Evolutionary conservation across 2,797 vertebrate species (phyloP).

Genomic region (Acanthurus tractus): DNA sequence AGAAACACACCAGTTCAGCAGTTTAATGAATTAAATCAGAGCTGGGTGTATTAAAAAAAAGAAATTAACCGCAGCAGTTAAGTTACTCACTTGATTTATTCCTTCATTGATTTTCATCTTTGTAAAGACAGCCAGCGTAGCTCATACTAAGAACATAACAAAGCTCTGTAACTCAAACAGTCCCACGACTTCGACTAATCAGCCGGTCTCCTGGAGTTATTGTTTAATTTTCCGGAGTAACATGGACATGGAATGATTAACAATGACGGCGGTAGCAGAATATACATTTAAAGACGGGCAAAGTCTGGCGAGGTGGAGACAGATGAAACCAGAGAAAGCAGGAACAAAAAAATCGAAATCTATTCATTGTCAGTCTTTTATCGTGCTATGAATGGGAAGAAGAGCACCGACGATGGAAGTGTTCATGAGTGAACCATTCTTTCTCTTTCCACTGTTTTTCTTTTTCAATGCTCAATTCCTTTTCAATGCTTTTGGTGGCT

Average conservation of each 20-base stretch:
- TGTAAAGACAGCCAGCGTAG: neutral
- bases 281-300: conserved; percentile 11
- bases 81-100: neutral
- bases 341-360: conserved; percentile 22
- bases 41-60: conserved; percentile 15
- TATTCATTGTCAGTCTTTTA: conserved; percentile 28
- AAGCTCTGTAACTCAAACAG: conserved; percentile 15
- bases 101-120: conserved; percentile 35
- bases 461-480: conserved; percentile 78
- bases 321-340: conserved; percentile 18
- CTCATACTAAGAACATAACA: conserved; percentile 15
- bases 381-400: conserved; percentile 1
- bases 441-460: conserved; percentile 77
- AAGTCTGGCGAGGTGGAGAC: neutral
- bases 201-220: neutral
- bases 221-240: conserved; percentile 14
- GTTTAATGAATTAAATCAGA: conserved; percentile 33
- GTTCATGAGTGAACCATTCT: conserved; percentile 75
- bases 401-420: neutral
- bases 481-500: conserved; percentile 84
- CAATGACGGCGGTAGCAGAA: conserved; percentile 8
- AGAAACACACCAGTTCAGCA: neutral
- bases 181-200: neutral
- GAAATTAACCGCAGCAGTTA: neutral
- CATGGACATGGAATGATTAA: neutral